Base-by-base conservation (phyloP, 2,797 vertebrate species). In the Notoglanidium macrostoma region DNA sequence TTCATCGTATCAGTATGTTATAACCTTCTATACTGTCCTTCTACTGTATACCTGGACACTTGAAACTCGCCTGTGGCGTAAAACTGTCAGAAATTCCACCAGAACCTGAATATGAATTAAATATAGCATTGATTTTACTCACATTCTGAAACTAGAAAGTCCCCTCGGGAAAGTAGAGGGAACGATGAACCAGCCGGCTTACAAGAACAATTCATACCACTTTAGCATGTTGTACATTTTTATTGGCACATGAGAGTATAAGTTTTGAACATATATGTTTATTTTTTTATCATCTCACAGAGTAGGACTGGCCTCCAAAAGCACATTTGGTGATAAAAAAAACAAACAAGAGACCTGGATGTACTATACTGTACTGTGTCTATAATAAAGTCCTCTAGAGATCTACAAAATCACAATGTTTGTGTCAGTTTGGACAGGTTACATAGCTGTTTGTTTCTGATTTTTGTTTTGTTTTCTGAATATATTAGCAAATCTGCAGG, bases 161-260 rank as follows among this genome's bases (percentile, higher is more conserved):
- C 63, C 44, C 55, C 12, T 21, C 61, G 29, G 35, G 19, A 72
- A n/a, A 72, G 44, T 59, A 32, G 46, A 79, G 32, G 72, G 26
- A 63, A 81, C 2, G 40, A 55, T 55, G 59, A 44, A 63, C 9
- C 57, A 3, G 19, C 46, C 1, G 2, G 63, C n/a, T 68, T 54
- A 21, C 26, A 17, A 84, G 19, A 84, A 83, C 29, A 35, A 40
- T 83, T 68, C 63, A 70, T 3, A 73, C 19, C 49, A 46, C 7
- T 86, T 81, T 87, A 84, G 19, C 65, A 85, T 88, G 74, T 87
- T 73, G 88, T 89, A 89, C 87, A 91, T 86, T 91, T 84, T 92
- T 91, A 92, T 90, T 93, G 88, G 88, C 90, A 92, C 89, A 89
- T 88, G 77, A 82, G 73, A 87, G 84, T 89, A 89, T 79, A 89